phyloP scores from a whole-genome alignment of 2,888 invertebrate species.

The Pocota personata region DNA sequence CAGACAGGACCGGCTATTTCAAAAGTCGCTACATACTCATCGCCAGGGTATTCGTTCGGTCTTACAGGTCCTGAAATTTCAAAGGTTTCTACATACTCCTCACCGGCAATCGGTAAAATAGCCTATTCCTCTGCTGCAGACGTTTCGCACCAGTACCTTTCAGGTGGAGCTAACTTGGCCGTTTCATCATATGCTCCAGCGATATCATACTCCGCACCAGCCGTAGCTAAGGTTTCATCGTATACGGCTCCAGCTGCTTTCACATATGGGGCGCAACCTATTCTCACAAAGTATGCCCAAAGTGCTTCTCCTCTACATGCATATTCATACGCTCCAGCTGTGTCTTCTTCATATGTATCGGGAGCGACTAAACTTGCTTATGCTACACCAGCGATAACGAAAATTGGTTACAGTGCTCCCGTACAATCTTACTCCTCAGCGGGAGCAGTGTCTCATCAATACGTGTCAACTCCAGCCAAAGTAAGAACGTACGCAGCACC shows the following conservation, averaged over 20 bases:
- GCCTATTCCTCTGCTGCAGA: constrained; percentile 19
- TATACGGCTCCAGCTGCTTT: constrained; percentile 75
- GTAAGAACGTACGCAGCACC: constrained; percentile 78
- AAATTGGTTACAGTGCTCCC: constrained; percentile 26
- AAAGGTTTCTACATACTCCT: constrained; percentile 28
- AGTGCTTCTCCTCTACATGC: constrained; percentile 72
- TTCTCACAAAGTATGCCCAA: constrained; percentile 75
- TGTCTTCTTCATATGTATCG: constrained; percentile 53
- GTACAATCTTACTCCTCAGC: constrained; percentile 63
- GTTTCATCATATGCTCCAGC: constrained; percentile 74
- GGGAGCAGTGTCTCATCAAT: constrained; percentile 82
- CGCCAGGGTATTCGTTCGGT: constrained; percentile 69
- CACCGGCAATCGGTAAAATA: constrained; percentile 29
- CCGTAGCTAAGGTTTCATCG: constrained; percentile 75
- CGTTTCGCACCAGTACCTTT: constrained; percentile 42
- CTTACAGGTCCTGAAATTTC: constrained; percentile 52
- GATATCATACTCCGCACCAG: constrained; percentile 41
- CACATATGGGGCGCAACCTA: constrained; percentile 74
- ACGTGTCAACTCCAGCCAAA: constrained; percentile 75
- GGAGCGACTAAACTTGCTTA: constrained; percentile 67
- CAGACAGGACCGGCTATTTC: constrained; percentile 66
- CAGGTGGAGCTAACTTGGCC: constrained; percentile 33
- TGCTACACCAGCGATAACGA: constrained; percentile 83
- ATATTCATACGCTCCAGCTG: constrained; percentile 70
- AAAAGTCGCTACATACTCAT: constrained; percentile 76